Base-by-base conservation (phyloP, 1,140 invertebrate genomes). In the Coptotermes formosanus region DNA sequence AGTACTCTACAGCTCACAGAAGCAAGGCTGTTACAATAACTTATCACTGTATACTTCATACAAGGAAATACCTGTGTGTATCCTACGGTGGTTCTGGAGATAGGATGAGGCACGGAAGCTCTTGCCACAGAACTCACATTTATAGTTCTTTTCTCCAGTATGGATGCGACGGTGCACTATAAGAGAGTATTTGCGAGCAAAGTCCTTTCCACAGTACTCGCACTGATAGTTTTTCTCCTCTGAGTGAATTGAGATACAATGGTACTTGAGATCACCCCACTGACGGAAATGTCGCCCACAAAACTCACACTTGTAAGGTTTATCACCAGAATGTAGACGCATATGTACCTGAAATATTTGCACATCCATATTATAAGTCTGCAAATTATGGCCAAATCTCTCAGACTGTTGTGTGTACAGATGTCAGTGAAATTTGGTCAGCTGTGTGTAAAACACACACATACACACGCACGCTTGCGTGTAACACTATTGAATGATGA, bases 161-260 rank as follows among this genome's bases (percentile, higher is more conserved):
- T 98, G 97, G 85, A 98, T 97, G 69, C 97, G 92, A 0, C 97
- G 92, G 89, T 98, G 98, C 0, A 97, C 94, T n/a, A 96, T 96
- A n/a, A 97, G 90, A 38, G 97, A 98, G 89, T 99, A 98, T 87
- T 98, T 97, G 30, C 98, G 93, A 0, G 97, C 97, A 91, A 98
- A 98, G 88, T 97, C 96, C 90, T 98, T 97, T 43, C 95, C 96
- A 89, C 97, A 98, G 89, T 96, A 97, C 89, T 98, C 97, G 89
- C 97, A 98, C 89, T 97, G 96, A 90, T 95, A 97, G 85, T 95
- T 94, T 89, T 97, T 96, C 89, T 95, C 91, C 81, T 94, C 94
- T 4, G 96, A 96, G 90, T 98, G 97, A 85, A 97, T 93, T 7
- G 96, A 97, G 2, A 94, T 96, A 87, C 96, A 95, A 90, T 98